Evolutionary conservation across 2,888 invertebrate genomes (phyloP).

Genomic region (Trissonchulus latispiculum): DNA sequence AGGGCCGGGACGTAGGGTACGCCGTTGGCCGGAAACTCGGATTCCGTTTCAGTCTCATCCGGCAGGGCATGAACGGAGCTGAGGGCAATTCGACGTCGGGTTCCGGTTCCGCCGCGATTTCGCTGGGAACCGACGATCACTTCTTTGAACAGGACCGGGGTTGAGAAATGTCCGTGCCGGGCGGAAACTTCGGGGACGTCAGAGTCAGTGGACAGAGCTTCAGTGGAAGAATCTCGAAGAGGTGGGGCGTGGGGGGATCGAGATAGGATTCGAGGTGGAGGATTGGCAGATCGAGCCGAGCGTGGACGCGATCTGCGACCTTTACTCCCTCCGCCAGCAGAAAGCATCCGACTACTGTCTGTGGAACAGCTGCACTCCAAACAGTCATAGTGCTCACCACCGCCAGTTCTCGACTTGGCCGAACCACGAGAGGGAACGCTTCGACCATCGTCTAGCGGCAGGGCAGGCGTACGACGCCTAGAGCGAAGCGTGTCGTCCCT

Average conservation of each 20-base stretch:
- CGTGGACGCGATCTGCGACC: not conserved
- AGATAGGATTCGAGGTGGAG: not conserved
- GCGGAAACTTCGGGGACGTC: not conserved
- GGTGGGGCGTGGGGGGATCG: constrained; percentile 3
- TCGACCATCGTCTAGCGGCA: not conserved
- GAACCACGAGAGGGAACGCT: not conserved
- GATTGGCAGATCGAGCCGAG: not conserved
- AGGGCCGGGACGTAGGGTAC: not conserved
- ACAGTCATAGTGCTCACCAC: no score
- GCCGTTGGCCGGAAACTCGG: not conserved
- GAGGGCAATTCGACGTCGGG: not conserved
- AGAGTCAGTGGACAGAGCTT: not conserved
- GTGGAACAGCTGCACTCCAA: no score
- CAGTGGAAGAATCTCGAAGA: not conserved
- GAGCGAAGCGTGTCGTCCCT: not conserved
- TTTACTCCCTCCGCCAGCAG: no score
- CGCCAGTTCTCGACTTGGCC: not conserved
- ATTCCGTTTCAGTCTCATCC: constrained; percentile 15
- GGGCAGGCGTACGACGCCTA: not conserved
- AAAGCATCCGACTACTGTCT: no score
- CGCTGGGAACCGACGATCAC: no score
- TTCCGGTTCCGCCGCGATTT: no score
- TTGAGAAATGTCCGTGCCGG: no score
- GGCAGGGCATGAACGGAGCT: not conserved
- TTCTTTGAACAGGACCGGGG: no score